phyloP scores from a whole-genome alignment of 1,140 invertebrate species.

The Psix sp. region DNA sequence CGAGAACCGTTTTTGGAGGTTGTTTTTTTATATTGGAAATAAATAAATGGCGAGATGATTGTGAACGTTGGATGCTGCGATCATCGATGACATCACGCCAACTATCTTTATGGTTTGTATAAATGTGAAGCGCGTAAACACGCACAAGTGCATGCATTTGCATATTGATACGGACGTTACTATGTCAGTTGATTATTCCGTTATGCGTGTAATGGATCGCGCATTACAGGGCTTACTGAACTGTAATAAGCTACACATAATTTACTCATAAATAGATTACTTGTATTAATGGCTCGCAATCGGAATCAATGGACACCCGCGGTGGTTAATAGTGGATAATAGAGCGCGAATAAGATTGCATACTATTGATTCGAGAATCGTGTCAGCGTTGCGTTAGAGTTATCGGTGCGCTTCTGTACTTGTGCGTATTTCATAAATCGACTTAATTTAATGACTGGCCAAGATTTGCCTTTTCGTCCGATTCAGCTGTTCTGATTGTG shows the following conservation, averaged over 20 bases:
- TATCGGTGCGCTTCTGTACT: background rate
- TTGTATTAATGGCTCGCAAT: conserved; percentile 21
- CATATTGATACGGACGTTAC: conserved; percentile 26
- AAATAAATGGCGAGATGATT: background rate
- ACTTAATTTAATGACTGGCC: too few relatives aligned
- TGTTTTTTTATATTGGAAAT: too few relatives aligned
- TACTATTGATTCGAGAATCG: conserved; percentile 33
- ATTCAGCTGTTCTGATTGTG: too few relatives aligned
- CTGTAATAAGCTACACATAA: conserved; percentile 17
- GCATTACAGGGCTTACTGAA: conserved; percentile 3
- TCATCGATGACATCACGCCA: conserved; percentile 40
- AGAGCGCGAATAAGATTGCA: conserved; percentile 21
- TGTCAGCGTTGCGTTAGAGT: conserved; percentile 26
- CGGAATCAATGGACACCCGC: conserved; percentile 23
- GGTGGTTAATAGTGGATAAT: conserved; percentile 33
- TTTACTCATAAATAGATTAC: conserved; percentile 39
- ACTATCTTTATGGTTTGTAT: conserved; percentile 22
- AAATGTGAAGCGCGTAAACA: conserved; percentile 13
- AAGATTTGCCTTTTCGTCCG: too few relatives aligned
- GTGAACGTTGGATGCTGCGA: conserved; percentile 14
- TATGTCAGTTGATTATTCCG: conserved; percentile 41
- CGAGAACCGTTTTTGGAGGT: too few relatives aligned
- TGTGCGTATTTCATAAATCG: too few relatives aligned
- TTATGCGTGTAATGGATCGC: conserved; percentile 5
- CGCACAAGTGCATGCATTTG: conserved; percentile 7